Evolutionary conservation across 2,888 invertebrate genomes (phyloP), one percentile per base, ranked within the genome.

Genomic region (Diogma glabrata): DNA sequence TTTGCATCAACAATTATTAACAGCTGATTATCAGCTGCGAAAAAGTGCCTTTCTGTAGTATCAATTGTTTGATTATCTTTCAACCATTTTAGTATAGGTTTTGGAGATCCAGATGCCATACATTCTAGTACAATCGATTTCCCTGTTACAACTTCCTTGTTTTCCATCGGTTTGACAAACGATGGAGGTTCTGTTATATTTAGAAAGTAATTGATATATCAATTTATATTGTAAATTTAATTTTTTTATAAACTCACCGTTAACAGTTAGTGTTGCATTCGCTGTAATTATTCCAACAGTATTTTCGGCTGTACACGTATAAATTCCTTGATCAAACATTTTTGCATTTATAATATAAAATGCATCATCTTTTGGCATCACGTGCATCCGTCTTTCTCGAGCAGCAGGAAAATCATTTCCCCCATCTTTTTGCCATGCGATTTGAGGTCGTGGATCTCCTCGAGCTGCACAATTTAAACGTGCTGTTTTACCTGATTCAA

Each of bases 361-460:
- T 2, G 87, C 82, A 66, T 93, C 89, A 64, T 95, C 94, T 24
- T 82, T 81, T 1, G 90, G 87, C 79, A 92, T 87, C 46, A 94
- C 89, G 70, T 89, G 87, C 83, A 96, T 87, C 30, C 95, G 75
- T 43, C 94, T 78, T 67, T 96, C 94, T 58, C 87, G 77, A 8
- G 95, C 95, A 5, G 96, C 95, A 7, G 94, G 94, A 67, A 96
- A 95, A 63, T 92, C 87, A 63, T 87, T 86, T 0, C 87, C 90
- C n/a, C 89, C 90, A 71, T 89, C 90, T 69, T 92, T 92, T 61
- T 88, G 85, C 84, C 91, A 85, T 0, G 87, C 84, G 59, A 92
- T 88, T 70, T 89, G 85, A 16, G 95, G 95, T 47, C 78, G 72
- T 0, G 95, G 94, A 62, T 87, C 85, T 1, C 94, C 95, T 53